phyloP scores from a whole-genome alignment of 2,888 invertebrate genomes.

The Chouioia cunea region DNA sequence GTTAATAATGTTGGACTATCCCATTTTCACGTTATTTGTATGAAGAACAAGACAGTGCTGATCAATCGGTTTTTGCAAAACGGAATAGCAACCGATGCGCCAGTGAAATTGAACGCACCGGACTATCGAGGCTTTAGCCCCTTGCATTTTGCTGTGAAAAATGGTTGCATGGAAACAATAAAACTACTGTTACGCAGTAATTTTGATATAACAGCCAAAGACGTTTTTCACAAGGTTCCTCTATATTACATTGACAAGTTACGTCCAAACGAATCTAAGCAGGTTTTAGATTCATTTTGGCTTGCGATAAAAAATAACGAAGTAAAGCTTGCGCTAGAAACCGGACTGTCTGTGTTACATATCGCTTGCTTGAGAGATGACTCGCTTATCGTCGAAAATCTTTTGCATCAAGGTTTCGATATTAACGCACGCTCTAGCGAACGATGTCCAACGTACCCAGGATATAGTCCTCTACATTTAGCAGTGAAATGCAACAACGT shows the following conservation, averaged over 20 bases:
- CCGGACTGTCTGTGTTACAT: neutral
- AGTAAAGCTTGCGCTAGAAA: neutral
- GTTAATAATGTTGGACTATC: conserved; percentile 3
- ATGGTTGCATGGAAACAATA: neutral
- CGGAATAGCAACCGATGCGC: no score
- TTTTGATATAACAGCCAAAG: neutral
- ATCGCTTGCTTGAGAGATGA: conserved; percentile 23
- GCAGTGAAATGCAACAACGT: neutral
- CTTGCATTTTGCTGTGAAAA: conserved; percentile 22
- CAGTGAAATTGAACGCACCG: neutral
- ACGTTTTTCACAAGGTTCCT: conserved; percentile 2
- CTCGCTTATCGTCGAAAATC: neutral
- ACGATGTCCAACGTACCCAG: conserved; percentile 5
- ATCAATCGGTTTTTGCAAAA: neutral
- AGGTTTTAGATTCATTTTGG: conserved; percentile 14
- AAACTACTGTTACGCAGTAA: neutral
- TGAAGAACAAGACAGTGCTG: conserved; percentile 3
- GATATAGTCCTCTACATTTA: conserved; percentile 22
- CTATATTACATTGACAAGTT: conserved; percentile 13
- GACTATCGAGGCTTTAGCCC: conserved; percentile 14
- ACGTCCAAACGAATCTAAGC: neutral
- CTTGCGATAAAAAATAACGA: neutral
- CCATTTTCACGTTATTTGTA: conserved; percentile 25
- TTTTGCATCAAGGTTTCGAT: neutral
- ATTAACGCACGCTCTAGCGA: neutral